Base-by-base conservation (phyloP, 2,113 vertebrate genomes). In the Scomber japonicus region DNA sequence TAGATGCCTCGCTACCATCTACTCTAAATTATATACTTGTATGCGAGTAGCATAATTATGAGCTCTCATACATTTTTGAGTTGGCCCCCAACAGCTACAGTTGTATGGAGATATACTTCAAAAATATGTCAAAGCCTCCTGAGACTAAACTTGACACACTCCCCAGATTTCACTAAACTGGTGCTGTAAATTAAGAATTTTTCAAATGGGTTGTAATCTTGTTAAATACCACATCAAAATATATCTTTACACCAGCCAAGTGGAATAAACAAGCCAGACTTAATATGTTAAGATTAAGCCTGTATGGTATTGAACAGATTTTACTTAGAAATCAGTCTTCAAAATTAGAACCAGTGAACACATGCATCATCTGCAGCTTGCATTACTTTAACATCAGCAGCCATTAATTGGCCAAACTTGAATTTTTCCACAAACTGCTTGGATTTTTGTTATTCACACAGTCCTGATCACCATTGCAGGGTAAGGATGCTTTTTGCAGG, bases 1-100 rank as follows among this genome's bases (percentile, higher is more conserved):
- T 63, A 49, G 5, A 57, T 74, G 46, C 51, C 30, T 82, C 17
- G 15, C 64, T 51, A 13, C 72, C 80, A 82, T 91, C 79, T 88
- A 71, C 17, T 77, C 56, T 21, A n/a, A 77, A 81, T 60, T 19
- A 71, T 82, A 24, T 64, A 17, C 27, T 60, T 54, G 50, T 62
- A 51, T 24, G 5, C 70, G 64, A 71, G 59, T 5, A 19, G 76
- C 82, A 78, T 82, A 10, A 19, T 24, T 72, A 56, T 49, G 13
- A 74, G 24, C 21, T 81, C 21, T 69, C 10, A n/a, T 70, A 8
- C 14, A 31, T 4, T 78, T 75, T 69, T 49, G 44, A 76, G 49
- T 67, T 60, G 13, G 54, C 55, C n/a, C n/a, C 53, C 30, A 5
- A 14, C 11, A 2, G 40, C 24, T 30, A 21, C 31, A 67, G n/a